Evolutionary conservation across 1,140 invertebrate genomes (phyloP).

Genomic region (Pseudachorutes palmiensis): DNA sequence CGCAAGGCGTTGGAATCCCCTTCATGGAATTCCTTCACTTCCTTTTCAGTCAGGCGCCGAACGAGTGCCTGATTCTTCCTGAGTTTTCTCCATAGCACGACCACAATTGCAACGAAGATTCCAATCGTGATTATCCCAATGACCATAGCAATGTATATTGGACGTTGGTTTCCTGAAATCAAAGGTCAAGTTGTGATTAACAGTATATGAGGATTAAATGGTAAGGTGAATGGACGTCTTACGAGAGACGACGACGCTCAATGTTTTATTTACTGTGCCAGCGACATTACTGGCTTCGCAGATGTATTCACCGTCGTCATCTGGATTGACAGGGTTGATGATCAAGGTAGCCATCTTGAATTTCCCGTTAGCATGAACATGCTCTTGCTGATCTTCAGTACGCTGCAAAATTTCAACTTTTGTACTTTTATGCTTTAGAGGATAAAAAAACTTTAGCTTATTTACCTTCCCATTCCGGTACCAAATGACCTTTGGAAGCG

Average conservation of each 20-base stretch:
- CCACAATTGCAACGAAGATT: background rate
- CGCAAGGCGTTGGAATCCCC: constrained; percentile 24
- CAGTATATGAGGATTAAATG: too few relatives aligned
- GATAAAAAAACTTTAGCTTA: background rate
- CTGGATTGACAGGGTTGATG: background rate
- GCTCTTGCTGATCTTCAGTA: background rate
- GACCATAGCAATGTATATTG: background rate
- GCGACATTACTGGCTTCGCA: constrained; percentile 8
- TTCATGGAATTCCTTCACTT: constrained; percentile 23
- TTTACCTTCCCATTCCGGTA: constrained; percentile 13
- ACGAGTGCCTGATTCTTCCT: constrained; percentile 15
- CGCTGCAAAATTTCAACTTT: background rate
- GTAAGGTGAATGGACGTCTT: too few relatives aligned
- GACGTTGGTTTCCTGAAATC: background rate
- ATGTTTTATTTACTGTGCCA: background rate
- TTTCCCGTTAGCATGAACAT: background rate
- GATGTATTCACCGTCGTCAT: constrained; percentile 10
- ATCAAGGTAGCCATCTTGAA: background rate
- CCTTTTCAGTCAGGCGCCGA: constrained; percentile 18
- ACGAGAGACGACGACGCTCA: background rate
- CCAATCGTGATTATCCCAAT: background rate
- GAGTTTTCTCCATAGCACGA: constrained; percentile 12
- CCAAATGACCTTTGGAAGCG: constrained; percentile 4
- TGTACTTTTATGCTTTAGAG: background rate
- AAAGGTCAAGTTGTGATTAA: too few relatives aligned